Conservation (phyloP, 2,888 invertebrate genomes). For the Hirtodrosophila histrioides region DNA sequence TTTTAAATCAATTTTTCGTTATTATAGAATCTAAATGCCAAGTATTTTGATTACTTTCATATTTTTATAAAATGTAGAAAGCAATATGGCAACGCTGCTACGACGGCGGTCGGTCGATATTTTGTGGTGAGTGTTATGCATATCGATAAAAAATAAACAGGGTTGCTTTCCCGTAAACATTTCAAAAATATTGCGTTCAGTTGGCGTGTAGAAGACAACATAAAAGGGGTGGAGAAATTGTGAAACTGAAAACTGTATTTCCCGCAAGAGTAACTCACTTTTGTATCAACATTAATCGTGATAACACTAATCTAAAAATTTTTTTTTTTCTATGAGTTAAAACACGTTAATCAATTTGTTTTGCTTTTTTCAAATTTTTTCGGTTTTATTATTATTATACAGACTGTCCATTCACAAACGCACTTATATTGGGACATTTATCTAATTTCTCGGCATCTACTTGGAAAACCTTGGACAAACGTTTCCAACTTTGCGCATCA, state of each 20-base stretch:
- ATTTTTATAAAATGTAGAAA: too few species aligned
- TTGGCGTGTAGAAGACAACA: too few species aligned
- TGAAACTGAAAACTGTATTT: too few species aligned
- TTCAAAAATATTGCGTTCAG: not conserved
- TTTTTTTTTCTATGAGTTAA: slow-evolving; percentile 27
- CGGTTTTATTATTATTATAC: slow-evolving; percentile 84
- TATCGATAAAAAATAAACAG: not conserved
- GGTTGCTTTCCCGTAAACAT: not conserved
- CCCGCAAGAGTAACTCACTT: too few species aligned
- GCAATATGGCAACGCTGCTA: not conserved
- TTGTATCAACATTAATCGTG: too few species aligned
- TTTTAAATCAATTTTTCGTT: too few species aligned
- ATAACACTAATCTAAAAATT: not conserved
- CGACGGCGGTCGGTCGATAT: slow-evolving; percentile 23
- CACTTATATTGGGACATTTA: slow-evolving; percentile 86
- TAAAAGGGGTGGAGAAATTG: too few species aligned
- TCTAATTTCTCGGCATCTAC: slow-evolving; percentile 99
- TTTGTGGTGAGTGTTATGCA: too few species aligned
- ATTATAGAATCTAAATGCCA: too few species aligned
- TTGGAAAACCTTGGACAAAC: slow-evolving; percentile 99
- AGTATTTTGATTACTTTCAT: too few species aligned
- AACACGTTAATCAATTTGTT: slow-evolving; percentile 9
- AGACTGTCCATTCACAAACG: slow-evolving; percentile 85
- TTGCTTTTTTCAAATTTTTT: slow-evolving; percentile 81
- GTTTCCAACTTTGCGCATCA: slow-evolving; percentile 99